phyloP scores from a whole-genome alignment of 2,797 vertebrate species.

The Sebastes itinus region DNA sequence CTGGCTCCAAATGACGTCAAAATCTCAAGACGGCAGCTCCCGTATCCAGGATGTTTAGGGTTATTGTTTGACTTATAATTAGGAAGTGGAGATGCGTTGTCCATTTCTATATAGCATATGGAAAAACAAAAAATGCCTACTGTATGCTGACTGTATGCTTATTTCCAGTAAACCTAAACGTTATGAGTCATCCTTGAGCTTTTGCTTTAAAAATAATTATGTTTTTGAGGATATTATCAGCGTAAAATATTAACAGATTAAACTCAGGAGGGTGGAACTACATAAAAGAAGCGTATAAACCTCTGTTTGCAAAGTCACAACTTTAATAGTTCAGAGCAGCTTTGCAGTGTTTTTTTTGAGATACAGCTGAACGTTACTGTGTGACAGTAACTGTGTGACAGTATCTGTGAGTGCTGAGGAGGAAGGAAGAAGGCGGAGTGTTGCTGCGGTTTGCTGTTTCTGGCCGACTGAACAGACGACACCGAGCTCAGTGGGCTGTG shows the following conservation, averaged over 20 bases:
- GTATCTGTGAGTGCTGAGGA: not conserved
- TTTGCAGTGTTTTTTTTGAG: not conserved
- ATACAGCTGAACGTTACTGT: not conserved
- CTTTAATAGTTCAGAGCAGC: not conserved
- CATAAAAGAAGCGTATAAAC: no score
- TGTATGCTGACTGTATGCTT: not conserved
- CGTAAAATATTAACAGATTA: no score
- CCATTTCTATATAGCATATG: no score
- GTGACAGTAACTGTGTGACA: not conserved
- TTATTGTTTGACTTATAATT: no score
- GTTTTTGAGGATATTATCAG: not conserved
- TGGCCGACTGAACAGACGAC: not conserved
- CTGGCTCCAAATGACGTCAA: no score
- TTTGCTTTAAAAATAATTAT: no score
- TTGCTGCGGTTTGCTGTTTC: conserved; percentile 23
- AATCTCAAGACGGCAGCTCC: no score
- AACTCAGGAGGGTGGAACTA: no score
- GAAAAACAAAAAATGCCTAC: not conserved
- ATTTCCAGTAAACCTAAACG: not conserved
- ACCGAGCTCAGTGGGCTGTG: not conserved
- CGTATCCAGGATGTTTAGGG: no score
- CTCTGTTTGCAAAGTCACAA: not conserved
- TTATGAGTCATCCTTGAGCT: not conserved
- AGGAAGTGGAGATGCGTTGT: no score
- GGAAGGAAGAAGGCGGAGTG: conserved; percentile 34